These are phyloP conservation scores for Spatulosminthurus flaviceps DNA, from an alignment of 2,888 invertebrate genomes.

Conservation along the genomic window DNA sequence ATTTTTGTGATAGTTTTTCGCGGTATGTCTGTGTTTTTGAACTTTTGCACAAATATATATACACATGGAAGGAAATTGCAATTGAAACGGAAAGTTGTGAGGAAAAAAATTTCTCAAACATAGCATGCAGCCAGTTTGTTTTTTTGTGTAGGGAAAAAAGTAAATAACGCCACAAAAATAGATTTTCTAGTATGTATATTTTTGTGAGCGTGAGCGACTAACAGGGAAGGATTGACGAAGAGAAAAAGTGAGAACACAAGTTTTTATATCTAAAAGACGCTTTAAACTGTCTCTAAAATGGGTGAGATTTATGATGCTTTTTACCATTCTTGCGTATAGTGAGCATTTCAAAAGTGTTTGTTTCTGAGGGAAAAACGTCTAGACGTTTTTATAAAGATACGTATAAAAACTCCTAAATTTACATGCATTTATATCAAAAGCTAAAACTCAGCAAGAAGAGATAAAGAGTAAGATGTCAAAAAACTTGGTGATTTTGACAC, in stretches of 20 bases:
- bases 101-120: not conserved
- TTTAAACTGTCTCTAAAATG: not conserved
- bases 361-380: not conserved
- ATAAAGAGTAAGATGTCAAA: no score
- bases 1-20: not conserved
- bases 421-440: no score
- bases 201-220: no score
- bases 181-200: not conserved
- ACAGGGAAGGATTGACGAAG: not conserved
- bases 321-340: not conserved
- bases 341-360: not conserved
- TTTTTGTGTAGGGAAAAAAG: not conserved
- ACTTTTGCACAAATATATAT: conserved; percentile 2
- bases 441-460: no score
- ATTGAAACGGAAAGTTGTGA: not conserved
- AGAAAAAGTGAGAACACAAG: not conserved
- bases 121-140: not conserved
- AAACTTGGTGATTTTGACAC: no score
- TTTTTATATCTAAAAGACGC: not conserved
- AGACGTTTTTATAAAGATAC: not conserved
- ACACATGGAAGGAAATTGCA: not conserved
- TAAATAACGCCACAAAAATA: not conserved
- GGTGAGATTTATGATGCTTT: not conserved
- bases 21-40: not conserved
- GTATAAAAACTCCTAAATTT: no score